Conservation (phyloP, 1,140 invertebrate genomes). For the Hyposmocoma kahamanoa region DNA sequence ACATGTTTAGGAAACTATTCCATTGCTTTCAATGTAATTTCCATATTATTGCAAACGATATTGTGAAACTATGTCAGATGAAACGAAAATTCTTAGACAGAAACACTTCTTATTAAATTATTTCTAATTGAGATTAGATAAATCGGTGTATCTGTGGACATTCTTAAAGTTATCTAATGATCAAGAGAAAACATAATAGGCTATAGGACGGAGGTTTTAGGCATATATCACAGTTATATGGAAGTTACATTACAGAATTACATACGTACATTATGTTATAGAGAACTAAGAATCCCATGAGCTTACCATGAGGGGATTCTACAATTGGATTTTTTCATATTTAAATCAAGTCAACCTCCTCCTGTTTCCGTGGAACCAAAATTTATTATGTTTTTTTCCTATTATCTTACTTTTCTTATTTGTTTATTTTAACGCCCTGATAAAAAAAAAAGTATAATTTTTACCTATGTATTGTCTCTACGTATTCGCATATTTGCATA, state of each 20-base stretch:
- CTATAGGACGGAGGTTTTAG: constrained; percentile 25
- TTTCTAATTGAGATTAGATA: not conserved
- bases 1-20: too few species aligned
- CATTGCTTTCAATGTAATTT: constrained; percentile 25
- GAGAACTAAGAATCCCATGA: constrained; percentile 9
- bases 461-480: constrained; percentile 29
- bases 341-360: constrained; percentile 59
- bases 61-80: not conserved
- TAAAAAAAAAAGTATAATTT: constrained; percentile 27
- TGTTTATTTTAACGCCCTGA: constrained; percentile 55
- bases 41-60: constrained; percentile 13
- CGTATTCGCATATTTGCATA: too few species aligned
- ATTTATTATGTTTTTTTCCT: constrained; percentile 8
- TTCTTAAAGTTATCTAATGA: not conserved
- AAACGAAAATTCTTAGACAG: too few species aligned
- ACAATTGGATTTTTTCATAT: constrained; percentile 29
- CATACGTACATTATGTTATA: not conserved
- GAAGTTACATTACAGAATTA: constrained; percentile 42
- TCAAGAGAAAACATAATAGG: not conserved
- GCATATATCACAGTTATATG: constrained; percentile 26
- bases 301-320: constrained; percentile 65
- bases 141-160: not conserved
- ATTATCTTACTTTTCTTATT: not conserved
- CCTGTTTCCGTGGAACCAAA: constrained; percentile 56
- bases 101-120: too few species aligned